These are phyloP conservation scores for Drosophila yooni DNA, from an alignment of 2,888 invertebrate genomes.

Conservation along the genomic window DNA sequence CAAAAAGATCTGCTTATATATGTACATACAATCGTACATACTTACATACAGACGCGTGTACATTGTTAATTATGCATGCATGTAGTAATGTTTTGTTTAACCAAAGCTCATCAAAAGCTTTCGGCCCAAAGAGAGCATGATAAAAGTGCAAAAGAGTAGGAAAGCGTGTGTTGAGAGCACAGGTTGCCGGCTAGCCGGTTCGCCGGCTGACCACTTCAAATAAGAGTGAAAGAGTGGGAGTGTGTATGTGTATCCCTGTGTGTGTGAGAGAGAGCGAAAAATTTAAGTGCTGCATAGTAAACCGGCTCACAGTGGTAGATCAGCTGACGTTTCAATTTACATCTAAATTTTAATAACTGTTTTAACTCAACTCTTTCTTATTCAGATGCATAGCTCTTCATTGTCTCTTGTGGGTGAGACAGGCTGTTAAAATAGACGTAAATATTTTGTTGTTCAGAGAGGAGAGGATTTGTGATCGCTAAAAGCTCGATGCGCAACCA, in stretches of 20 bases:
- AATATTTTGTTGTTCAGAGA: background rate
- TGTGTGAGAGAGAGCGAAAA: conserved; percentile 10
- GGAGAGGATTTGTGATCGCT: conserved; percentile 3
- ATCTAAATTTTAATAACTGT: background rate
- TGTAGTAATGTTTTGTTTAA: conserved; percentile 30
- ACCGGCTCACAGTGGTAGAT: conserved; percentile 57
- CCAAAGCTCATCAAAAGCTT: conserved; percentile 50
- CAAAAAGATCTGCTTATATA: conserved; percentile 37
- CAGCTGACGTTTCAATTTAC: conserved; percentile 10
- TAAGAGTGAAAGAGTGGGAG: conserved; percentile 35
- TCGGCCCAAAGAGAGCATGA: conserved; percentile 17
- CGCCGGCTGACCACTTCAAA: conserved; percentile 49
- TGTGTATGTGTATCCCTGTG: background rate
- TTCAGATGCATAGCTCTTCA: background rate
- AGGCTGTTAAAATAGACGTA: background rate
- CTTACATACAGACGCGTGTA: background rate
- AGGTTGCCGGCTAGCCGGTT: conserved; percentile 71
- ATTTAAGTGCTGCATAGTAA: conserved; percentile 18
- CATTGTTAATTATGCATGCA: conserved; percentile 28
- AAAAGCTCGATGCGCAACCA: conserved; percentile 24
- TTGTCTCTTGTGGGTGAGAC: background rate
- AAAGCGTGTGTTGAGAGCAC: conserved; percentile 21
- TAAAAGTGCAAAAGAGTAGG: conserved; percentile 25
- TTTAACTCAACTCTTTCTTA: background rate
- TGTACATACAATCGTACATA: background rate